Percentiles rank a stretch among this genome's conserved stretches.
Conservation (phyloP, 2,797 vertebrate species). For the Enteromius unitaeniatus region DNA sequence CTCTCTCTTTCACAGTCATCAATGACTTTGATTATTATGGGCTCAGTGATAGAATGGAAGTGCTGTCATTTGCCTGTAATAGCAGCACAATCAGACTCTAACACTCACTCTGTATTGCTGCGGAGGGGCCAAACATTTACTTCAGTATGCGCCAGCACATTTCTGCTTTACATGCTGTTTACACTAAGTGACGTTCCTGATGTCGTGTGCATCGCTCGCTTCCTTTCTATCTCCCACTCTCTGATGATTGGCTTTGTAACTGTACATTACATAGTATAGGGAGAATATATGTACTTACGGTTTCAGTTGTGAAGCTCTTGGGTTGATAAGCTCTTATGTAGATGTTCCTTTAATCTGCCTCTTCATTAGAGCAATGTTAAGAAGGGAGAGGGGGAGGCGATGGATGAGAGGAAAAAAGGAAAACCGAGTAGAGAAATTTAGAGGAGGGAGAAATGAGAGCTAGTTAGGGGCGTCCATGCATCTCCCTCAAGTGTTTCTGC, state of each 20-base stretch:
- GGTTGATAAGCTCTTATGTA: slow-evolving; percentile 55
- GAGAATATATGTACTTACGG: slow-evolving; percentile 34
- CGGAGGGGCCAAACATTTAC: slow-evolving; percentile 62
- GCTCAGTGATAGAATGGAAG: slow-evolving; percentile 73
- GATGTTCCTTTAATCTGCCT: slow-evolving; percentile 61
- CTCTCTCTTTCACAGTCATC: slow-evolving; percentile 67
- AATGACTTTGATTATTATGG: slow-evolving; percentile 79
- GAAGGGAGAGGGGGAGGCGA: slow-evolving; percentile 17
- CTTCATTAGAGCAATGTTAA: slow-evolving; percentile 24
- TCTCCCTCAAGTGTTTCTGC: slow-evolving; percentile 67
- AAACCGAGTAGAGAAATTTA: slow-evolving; percentile 21
- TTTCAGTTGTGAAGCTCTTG: slow-evolving; percentile 42
- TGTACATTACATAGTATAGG: slow-evolving; percentile 37
- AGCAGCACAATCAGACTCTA: slow-evolving; percentile 79
- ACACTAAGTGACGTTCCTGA: slow-evolving; percentile 56
- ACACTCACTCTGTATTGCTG: slow-evolving; percentile 59
- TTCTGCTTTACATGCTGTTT: slow-evolving; percentile 74
- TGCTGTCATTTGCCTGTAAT: slow-evolving; percentile 82
- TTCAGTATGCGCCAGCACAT: slow-evolving; percentile 56
- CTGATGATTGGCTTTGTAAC: slow-evolving; percentile 27
- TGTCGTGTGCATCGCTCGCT: neutral
- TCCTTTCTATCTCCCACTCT: neutral
- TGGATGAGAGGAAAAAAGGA: slow-evolving; percentile 7
- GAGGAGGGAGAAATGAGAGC: slow-evolving; percentile 32
- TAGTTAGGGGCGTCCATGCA: slow-evolving; percentile 49